Evolutionary conservation across 2,113 vertebrate genomes (phyloP), one percentile per base, ranked within the genome.

Genomic region (Nanorana parkeri): DNA sequence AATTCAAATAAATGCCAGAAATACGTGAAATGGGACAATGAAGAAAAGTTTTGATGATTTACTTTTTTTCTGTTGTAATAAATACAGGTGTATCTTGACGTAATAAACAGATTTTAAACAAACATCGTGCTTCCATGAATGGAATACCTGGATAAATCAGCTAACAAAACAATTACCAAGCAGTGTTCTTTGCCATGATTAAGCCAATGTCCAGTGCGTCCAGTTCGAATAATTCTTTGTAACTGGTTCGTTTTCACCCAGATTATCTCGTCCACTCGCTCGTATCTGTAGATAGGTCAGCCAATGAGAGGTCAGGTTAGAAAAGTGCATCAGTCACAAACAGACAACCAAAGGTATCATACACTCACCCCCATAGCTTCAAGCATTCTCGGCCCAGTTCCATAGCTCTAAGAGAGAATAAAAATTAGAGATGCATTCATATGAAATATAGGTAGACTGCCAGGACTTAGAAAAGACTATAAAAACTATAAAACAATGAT

Each of bases 221-320:
- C 96, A 0, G 96, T 97, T 41, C 96, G 93, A 85, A 98, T 97
- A 86, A 98, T 98, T 72, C 95, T 93, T 86, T 98, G 96, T 54
- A 98, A 92, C 84, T 97, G 96, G 87, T 98, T 97, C 52, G 96
- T 98, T 91, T 98, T 98, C 85, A 98, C 96, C 96, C 96, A 98
- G 77, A 98, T 98, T 76, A 98, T 96, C 88, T 98, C 96, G 86
- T 98, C 96, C 0, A 96, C 94, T 3, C 95, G 93, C 60, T 98
- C 96, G 4, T 98, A 97, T 56, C 96, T 92, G 73, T 75, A 17
- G 16, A n/a, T 11, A 36, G 32, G 51, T 3, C 41, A 47, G 2
- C 41, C 41, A 16, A 67, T 67, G 17, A 13, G 1, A 67, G 51
- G n/a, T 52, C n/a, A 11, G 51, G 6, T 15, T 51, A 41, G 26